A percentile compares a stretch with the other conserved stretches of the same genome.
Evolutionary conservation across 2,888 invertebrate species (phyloP).

Genomic region (Eueremaeus valkanovi): DNA sequence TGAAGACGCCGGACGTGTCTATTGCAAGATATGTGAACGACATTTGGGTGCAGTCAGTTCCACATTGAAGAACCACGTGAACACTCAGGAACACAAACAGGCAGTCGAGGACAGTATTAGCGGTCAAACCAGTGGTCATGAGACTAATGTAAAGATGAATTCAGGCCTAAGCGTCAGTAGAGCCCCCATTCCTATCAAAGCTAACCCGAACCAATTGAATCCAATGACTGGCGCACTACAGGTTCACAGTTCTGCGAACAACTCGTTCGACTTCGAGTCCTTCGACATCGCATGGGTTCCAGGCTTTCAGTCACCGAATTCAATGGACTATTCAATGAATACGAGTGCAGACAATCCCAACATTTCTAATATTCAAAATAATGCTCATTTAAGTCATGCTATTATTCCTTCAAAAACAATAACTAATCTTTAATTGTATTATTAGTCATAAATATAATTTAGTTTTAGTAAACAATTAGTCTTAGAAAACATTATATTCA

Average conservation of each 20-base stretch:
- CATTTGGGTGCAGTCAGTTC: constrained; percentile 40
- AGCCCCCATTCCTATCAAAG: neutral
- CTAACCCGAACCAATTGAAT: neutral
- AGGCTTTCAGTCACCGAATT: neutral
- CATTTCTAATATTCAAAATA: neutral
- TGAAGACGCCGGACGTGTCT: constrained; percentile 37
- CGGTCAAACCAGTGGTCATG: neutral
- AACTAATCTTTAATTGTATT: neutral
- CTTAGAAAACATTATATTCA: too few relatives aligned
- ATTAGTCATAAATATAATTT: neutral
- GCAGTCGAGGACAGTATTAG: constrained; percentile 36
- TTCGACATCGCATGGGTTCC: constrained; percentile 24
- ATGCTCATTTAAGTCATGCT: neutral
- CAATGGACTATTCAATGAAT: neutral
- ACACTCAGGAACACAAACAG: constrained; percentile 40
- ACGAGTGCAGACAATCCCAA: neutral
- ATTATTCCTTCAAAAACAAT: neutral
- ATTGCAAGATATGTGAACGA: constrained; percentile 38
- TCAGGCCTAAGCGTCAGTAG: neutral
- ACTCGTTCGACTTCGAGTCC: neutral
- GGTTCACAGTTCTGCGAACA: neutral
- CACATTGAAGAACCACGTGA: constrained; percentile 40
- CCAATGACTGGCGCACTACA: too few relatives aligned
- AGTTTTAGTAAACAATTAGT: neutral
- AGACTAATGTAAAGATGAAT: neutral